Evolutionary conservation across 2,888 invertebrate genomes (phyloP).

Genomic region (Volucella inflata): DNA sequence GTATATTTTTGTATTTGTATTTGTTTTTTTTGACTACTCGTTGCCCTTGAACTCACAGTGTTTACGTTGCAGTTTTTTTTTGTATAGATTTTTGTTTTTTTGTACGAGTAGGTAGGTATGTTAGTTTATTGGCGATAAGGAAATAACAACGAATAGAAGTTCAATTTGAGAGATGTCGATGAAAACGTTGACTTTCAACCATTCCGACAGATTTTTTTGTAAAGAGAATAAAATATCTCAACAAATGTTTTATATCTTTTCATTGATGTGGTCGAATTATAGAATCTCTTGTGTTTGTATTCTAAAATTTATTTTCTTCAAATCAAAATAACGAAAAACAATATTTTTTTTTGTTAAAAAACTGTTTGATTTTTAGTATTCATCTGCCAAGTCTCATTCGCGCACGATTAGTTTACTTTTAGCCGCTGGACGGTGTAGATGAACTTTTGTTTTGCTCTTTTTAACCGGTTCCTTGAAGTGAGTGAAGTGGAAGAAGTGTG

Average conservation of each 20-base stretch:
- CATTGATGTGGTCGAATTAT: background rate
- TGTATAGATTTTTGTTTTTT: too few relatives aligned
- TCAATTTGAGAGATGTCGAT: too few relatives aligned
- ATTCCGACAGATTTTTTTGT: too few relatives aligned
- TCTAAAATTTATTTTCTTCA: too few relatives aligned
- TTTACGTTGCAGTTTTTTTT: too few relatives aligned
- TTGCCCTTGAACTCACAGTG: too few relatives aligned
- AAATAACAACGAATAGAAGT: too few relatives aligned
- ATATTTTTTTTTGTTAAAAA: background rate
- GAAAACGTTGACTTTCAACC: too few relatives aligned
- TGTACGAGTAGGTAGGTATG: too few relatives aligned
- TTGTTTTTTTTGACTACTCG: background rate
- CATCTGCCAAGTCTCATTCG: background rate
- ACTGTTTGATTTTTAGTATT: background rate
- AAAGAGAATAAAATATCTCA: background rate
- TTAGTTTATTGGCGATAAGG: too few relatives aligned
- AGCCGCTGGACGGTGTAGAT: slow-evolving; percentile 19
- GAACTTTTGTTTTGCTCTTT: background rate
- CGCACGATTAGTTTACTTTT: slow-evolving; percentile 22
- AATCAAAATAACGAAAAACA: background rate
- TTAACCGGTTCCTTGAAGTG: slow-evolving; percentile 25
- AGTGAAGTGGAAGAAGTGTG: background rate
- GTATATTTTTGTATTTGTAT: background rate
- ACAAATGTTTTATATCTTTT: slow-evolving; percentile 6
- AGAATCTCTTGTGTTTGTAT: slow-evolving; percentile 2